Evolutionary conservation across 1,140 invertebrate genomes (phyloP), one percentile per base, ranked within the genome.

Genomic region (Pseudomyrmex gracilis): DNA sequence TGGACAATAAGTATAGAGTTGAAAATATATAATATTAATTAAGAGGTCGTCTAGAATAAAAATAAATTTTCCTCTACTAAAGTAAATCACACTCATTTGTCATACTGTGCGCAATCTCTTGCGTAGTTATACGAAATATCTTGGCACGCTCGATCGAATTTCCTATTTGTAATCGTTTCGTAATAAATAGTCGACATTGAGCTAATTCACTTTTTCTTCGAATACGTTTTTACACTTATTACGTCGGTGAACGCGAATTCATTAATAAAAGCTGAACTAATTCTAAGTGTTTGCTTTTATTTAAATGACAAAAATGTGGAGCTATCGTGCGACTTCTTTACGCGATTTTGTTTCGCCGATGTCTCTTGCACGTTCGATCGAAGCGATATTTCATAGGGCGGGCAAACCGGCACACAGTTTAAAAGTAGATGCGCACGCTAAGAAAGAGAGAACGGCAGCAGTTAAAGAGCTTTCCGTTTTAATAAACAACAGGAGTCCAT

Each of bases 401-500:
- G 4, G 9, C 15, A 68, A 20, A 57, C 24, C 22, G 47, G 43
- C 58, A 71, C 53, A 63, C 34, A 7, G 34, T 63, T 47, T 83
- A 49, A 71, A 83, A 34, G 43, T 68, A 57, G 66, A 82, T 73
- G 34, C 78, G 34, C n/a, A n/a, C 53, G 47, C 60, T 73, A 87
- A 76, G 67, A 82, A 86, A 49, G 49, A 34, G 67, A 12, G 55
- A 49, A 45, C 66, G 47, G 53, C 70, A 82, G 76, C 64, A 61
- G 45, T 71, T 80, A 80, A 64, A 51, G 10, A 61, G 45, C 71
- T 82, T 70, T 10, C 73, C 73, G 87, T 86, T 78, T 78, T 89
- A 86, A 89, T 89, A 89, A 90, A 82, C 85, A 87, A 87, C 83
- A 71, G 73, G 86, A 84, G 82, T 87, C 78, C 82, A 89, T 89